Base-by-base conservation (phyloP, 2,888 invertebrate genomes). In the Fragum sueziense region DNA sequence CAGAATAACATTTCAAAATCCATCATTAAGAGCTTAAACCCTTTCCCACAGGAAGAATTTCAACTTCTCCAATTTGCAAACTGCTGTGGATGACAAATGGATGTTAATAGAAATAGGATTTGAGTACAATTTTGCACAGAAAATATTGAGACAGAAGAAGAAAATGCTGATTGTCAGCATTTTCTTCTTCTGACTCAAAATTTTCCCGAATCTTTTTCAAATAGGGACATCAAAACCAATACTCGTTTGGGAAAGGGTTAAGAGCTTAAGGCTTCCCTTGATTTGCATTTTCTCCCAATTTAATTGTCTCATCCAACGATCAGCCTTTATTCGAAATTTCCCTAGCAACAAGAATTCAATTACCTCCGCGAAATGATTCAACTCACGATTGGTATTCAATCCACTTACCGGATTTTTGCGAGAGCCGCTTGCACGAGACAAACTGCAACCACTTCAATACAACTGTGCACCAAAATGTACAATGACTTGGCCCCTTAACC, bases 261-360 rank as follows among this genome's bases (percentile, higher is more conserved):
- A 41, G 29, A 31, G 65, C 65, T 65, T 65, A 25, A 65, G 65
- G 65, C 65, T 65, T 22, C 27, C 20, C 22, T 33, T n/a, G 41
- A 65, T 54, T 70, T 54, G 54, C 54, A 70, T 54, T 54, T 70
- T 70, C 54, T 70, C 69, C 69, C 57, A 70, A 54, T 70, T 54
- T 70, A 25, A 52, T 34, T 54, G 52, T 70, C 70, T 54, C 70
- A 33, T 57, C 54, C 52, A 54, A 54, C 29, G 54, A 70, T 69
- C 52, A 54, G 54, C 70, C 70, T 70, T 70, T 54, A 70, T 70
- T 70, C 54, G 52, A 70, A 69, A 70, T 37, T 70, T 54, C 54
- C 70, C 34, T 70, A 70, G 70, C 70, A 70, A 70, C 70, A 70
- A 54, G 54, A 70, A 70, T 54, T 31, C 31, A 54, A 70, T 70